Evolutionary conservation across 2,113 vertebrate genomes (phyloP).

Genomic region (Brachyhypopomus occidentalis): DNA sequence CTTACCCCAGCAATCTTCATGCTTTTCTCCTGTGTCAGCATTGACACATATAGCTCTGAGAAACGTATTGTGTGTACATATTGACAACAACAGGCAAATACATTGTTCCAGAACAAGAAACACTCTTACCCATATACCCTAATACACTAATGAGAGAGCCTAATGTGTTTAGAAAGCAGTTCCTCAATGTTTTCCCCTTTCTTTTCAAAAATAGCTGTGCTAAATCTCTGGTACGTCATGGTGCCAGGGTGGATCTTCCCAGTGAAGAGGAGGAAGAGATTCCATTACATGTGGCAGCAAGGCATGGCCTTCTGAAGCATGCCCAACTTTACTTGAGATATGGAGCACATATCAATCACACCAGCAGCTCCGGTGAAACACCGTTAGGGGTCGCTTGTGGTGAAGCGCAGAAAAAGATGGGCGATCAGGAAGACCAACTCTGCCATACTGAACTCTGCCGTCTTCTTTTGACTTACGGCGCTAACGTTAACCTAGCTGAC

Average conservation of each 20-base stretch:
- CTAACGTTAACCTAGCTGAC: slow-evolving; percentile 62
- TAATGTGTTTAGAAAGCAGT: background rate
- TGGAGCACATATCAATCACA: slow-evolving; percentile 55
- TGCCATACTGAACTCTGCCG: slow-evolving; percentile 62
- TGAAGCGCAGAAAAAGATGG: background rate
- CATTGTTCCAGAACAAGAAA: too few species aligned
- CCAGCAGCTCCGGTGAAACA: slow-evolving; percentile 62
- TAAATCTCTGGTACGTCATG: slow-evolving; percentile 67
- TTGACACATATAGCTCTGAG: too few species aligned
- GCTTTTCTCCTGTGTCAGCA: too few species aligned
- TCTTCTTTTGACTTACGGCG: slow-evolving; percentile 61
- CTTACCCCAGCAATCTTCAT: too few species aligned
- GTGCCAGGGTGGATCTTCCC: slow-evolving; percentile 61
- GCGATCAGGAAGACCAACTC: slow-evolving; percentile 13
- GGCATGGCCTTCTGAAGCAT: slow-evolving; percentile 66
- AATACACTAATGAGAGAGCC: too few species aligned
- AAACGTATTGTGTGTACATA: too few species aligned
- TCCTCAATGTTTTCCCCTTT: background rate
- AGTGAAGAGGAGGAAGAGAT: slow-evolving; percentile 64
- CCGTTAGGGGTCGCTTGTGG: slow-evolving; percentile 69
- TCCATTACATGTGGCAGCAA: slow-evolving; percentile 72
- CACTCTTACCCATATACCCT: too few species aligned
- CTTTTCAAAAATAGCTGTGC: slow-evolving; percentile 70
- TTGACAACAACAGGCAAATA: too few species aligned
- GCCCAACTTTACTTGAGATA: slow-evolving; percentile 69